These are phyloP conservation scores for Mobula birostris DNA, from an alignment of 2,113 vertebrate genomes.

Conservation along the genomic window DNA sequence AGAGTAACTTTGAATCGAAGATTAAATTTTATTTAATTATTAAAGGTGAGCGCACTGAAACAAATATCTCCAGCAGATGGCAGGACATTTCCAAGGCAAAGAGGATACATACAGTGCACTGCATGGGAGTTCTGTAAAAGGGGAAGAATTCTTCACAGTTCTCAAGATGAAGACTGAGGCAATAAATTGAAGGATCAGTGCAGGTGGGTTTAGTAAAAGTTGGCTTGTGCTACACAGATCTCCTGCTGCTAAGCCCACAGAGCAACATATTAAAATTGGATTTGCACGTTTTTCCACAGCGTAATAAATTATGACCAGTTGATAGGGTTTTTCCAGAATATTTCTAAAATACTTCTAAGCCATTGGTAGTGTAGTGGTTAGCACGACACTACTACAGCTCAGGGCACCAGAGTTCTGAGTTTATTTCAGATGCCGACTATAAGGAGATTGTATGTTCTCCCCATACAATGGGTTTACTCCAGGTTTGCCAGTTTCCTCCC, in stretches of 20 bases:
- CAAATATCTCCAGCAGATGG: constrained; percentile 17
- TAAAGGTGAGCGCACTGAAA: neutral
- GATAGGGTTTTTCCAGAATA: neutral
- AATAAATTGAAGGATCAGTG: neutral
- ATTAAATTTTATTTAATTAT: neutral
- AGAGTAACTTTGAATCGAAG: neutral
- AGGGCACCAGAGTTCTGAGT: too few species aligned
- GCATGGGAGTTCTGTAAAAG: neutral
- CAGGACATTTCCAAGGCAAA: constrained; percentile 4
- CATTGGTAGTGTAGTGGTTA: too few species aligned
- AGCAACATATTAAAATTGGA: neutral
- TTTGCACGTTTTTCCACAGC: neutral
- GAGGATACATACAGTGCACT: neutral
- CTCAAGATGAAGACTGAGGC: neutral
- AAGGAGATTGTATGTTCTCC: too few species aligned
- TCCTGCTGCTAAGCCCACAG: neutral
- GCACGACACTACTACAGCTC: too few species aligned
- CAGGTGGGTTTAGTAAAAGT: neutral
- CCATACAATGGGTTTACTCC: too few species aligned
- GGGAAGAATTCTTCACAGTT: neutral
- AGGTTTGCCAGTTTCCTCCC: too few species aligned
- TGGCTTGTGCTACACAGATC: neutral
- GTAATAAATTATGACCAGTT: neutral
- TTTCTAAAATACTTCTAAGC: neutral
- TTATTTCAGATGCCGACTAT: too few species aligned